A percentile compares a stretch with the other conserved stretches of the same genome.
These are phyloP conservation scores for Gymnoscopelus microlampas DNA, from an alignment of 2,797 vertebrate species.

Conservation along the genomic window DNA sequence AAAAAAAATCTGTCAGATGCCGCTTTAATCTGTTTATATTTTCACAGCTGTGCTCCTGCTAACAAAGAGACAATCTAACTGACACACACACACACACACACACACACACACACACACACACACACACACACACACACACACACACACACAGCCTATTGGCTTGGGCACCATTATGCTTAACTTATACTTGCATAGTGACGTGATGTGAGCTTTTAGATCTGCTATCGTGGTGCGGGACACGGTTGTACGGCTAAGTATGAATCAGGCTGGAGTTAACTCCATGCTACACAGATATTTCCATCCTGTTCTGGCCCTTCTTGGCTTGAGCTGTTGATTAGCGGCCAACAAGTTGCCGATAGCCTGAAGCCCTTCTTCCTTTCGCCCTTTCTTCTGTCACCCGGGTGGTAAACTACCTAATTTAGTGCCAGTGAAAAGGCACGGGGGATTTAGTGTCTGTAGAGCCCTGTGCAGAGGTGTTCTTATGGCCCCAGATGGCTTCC, in stretches of 20 bases:
- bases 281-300: constrained; percentile 29
- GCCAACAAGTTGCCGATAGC: constrained; percentile 32
- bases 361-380: constrained; percentile 40
- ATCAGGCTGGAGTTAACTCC: too few relatives aligned
- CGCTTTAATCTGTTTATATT: constrained; percentile 31
- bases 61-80: constrained; percentile 38
- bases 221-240: too few relatives aligned
- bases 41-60: constrained; percentile 30
- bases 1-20: constrained; percentile 19
- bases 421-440: constrained; percentile 30
- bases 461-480: constrained; percentile 52
- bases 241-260: too few relatives aligned
- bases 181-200: too few relatives aligned
- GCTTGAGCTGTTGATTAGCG: constrained; percentile 35
- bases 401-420: constrained; percentile 60
- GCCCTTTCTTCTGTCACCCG: constrained; percentile 35
- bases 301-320: constrained; percentile 33
- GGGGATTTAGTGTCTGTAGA: constrained; percentile 34
- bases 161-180: constrained; percentile 8
- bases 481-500: constrained; percentile 50
- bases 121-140: constrained; percentile 14
- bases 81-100: constrained; percentile 18
- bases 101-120: constrained; percentile 14
- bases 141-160: constrained; percentile 39
- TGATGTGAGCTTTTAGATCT: too few relatives aligned